Percentiles rank a stretch among this genome's conserved stretches.
phyloP scores from a whole-genome alignment of 2,888 invertebrate species.

The Embidobia sp. region DNA sequence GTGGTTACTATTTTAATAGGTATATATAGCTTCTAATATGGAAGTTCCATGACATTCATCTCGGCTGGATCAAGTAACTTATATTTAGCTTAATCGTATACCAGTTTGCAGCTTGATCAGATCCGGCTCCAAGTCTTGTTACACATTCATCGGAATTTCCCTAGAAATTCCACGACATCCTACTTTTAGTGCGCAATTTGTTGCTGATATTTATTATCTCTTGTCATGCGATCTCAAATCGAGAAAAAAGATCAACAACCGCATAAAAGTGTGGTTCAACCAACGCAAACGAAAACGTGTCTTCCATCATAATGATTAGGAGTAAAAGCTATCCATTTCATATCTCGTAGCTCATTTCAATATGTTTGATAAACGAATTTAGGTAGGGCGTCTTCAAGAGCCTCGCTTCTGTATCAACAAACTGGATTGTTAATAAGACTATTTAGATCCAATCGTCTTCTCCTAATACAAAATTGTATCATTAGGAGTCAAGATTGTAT shows the following conservation, averaged over 20 bases:
- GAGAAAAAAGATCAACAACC: not conserved
- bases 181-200: slow-evolving; percentile 3
- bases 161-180: slow-evolving; percentile 12
- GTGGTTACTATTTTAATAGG: slow-evolving; percentile 3
- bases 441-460: slow-evolving; percentile 14
- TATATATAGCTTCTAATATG: not conserved
- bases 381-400: no score
- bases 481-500: slow-evolving; percentile 18
- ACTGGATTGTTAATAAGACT: slow-evolving; percentile 5
- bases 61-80: slow-evolving; percentile 19
- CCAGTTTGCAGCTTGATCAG: slow-evolving; percentile 34
- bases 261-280: not conserved
- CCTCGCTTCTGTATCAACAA: not conserved
- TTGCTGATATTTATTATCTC: slow-evolving; percentile 2
- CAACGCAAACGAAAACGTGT: not conserved
- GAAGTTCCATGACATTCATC: slow-evolving; percentile 34
- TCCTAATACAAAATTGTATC: slow-evolving; percentile 2
- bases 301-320: no score
- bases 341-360: no score
- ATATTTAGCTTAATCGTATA: slow-evolving; percentile 42
- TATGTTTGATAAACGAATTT: no score
- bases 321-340: not conserved
- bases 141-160: slow-evolving; percentile 30
- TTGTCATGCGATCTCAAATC: slow-evolving; percentile 6
- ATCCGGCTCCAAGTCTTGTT: slow-evolving; percentile 41